Conservation (phyloP, 2,888 invertebrate species). For the Caenorhabditis zanzibari region DNA sequence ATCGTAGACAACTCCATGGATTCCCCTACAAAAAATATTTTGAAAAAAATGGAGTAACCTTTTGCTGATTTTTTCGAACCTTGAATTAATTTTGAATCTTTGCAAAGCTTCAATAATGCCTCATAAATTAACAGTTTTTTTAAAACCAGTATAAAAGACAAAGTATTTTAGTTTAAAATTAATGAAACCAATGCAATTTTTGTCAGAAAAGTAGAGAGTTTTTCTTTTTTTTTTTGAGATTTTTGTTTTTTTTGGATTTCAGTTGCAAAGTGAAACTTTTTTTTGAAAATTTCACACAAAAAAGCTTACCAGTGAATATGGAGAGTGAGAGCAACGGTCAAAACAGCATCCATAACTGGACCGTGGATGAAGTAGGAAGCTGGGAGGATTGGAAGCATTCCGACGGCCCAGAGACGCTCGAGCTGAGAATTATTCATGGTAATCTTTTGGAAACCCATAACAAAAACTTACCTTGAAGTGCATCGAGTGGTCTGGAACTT, state of each 20-base stretch:
- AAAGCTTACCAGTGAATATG: slow-evolving; percentile 85
- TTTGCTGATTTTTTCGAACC: too few species aligned
- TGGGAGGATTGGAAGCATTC: slow-evolving; percentile 85
- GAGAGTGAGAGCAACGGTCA: slow-evolving; percentile 84
- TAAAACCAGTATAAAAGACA: too few species aligned
- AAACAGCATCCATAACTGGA: slow-evolving; percentile 84
- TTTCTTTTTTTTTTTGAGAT: too few species aligned
- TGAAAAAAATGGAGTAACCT: slow-evolving; percentile 50
- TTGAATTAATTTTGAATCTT: too few species aligned
- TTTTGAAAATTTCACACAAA: background rate
- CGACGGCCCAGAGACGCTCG: slow-evolving; percentile 84
- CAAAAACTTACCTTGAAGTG: slow-evolving; percentile 79
- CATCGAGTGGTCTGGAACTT: slow-evolving; percentile 74
- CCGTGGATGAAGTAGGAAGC: slow-evolving; percentile 84
- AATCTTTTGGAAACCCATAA: background rate
- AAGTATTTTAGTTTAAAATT: too few species aligned
- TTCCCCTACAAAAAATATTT: slow-evolving; percentile 75
- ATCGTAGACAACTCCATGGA: slow-evolving; percentile 82
- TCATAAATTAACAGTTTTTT: too few species aligned
- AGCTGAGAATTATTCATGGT: slow-evolving; percentile 80
- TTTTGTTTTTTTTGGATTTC: background rate
- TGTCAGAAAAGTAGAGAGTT: too few species aligned
- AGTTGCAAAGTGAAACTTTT: background rate
- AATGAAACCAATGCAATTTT: too few species aligned
- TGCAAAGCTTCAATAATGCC: too few species aligned